Conservation (phyloP, 1,140 invertebrate species). For the Panagrolaimus sp. region DNA sequence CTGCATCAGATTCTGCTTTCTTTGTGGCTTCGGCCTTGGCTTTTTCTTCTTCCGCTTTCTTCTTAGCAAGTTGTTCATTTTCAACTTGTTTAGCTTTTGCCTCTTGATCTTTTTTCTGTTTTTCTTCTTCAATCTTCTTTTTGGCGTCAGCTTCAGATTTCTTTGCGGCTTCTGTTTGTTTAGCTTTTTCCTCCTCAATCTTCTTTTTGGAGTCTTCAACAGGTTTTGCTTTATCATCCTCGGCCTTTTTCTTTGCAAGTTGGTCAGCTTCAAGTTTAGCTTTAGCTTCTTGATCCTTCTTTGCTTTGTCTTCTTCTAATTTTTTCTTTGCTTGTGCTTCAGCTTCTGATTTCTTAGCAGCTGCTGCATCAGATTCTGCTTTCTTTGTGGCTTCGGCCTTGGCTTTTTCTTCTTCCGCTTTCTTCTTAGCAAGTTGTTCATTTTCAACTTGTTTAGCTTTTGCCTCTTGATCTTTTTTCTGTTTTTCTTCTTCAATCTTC, state of each 20-base stretch:
- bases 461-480: neutral
- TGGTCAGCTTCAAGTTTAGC: constrained; percentile 4
- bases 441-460: constrained; percentile 9
- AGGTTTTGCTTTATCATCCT: too few relatives aligned
- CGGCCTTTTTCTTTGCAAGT: constrained; percentile 8
- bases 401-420: too few relatives aligned
- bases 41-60: too few relatives aligned
- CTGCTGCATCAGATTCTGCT: neutral
- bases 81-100: too few relatives aligned
- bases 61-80: too few relatives aligned
- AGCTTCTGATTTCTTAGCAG: neutral
- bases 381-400: neutral
- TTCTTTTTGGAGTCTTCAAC: too few relatives aligned
- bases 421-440: neutral
- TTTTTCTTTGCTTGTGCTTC: neutral
- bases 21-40: too few relatives aligned
- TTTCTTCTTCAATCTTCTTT: neutral
- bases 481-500: neutral
- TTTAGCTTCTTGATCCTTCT: neutral
- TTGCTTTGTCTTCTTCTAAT: too few relatives aligned
- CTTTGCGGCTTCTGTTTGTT: too few relatives aligned
- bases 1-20: too few relatives aligned
- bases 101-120: neutral
- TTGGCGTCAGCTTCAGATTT: neutral
- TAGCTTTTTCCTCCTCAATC: too few relatives aligned